phyloP scores from a whole-genome alignment of 2,888 invertebrate genomes.

The Nematopogon swammerdamellus region DNA sequence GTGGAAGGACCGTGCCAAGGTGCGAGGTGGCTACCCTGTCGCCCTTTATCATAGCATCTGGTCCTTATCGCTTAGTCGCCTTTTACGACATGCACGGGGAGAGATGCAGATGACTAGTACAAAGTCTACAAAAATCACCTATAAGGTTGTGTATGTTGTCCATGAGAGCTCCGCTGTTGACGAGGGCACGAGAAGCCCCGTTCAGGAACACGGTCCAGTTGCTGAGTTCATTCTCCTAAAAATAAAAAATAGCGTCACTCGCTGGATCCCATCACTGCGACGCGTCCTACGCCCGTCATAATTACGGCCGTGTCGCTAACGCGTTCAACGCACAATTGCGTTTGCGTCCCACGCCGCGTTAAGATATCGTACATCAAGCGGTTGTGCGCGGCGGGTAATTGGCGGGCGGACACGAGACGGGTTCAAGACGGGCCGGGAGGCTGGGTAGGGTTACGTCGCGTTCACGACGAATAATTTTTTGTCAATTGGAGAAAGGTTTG shows the following conservation, averaged over 20 bases:
- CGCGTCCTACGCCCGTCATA: background rate
- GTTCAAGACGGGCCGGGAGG: too few species aligned
- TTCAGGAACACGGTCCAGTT: conserved; percentile 48
- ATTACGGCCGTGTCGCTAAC: background rate
- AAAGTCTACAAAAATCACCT: conserved; percentile 23
- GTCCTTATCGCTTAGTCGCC: too few species aligned
- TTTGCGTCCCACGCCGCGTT: background rate
- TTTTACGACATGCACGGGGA: too few species aligned
- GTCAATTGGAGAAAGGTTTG: too few species aligned
- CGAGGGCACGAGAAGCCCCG: conserved; percentile 43
- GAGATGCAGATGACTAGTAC: too few species aligned
- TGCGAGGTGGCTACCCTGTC: too few species aligned
- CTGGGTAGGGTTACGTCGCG: too few species aligned
- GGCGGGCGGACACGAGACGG: too few species aligned
- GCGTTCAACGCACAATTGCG: background rate
- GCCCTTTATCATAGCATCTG: too few species aligned
- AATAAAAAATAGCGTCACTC: background rate
- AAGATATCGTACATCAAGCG: background rate
- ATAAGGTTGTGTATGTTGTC: conserved; percentile 51
- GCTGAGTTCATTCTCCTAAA: conserved; percentile 43
- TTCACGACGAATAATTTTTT: too few species aligned
- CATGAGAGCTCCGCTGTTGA: conserved; percentile 40
- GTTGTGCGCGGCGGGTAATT: background rate
- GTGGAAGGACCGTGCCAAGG: too few species aligned
- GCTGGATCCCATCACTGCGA: background rate